phyloP scores from a whole-genome alignment of 2,797 vertebrate species.

The Myripristis jacobus region DNA sequence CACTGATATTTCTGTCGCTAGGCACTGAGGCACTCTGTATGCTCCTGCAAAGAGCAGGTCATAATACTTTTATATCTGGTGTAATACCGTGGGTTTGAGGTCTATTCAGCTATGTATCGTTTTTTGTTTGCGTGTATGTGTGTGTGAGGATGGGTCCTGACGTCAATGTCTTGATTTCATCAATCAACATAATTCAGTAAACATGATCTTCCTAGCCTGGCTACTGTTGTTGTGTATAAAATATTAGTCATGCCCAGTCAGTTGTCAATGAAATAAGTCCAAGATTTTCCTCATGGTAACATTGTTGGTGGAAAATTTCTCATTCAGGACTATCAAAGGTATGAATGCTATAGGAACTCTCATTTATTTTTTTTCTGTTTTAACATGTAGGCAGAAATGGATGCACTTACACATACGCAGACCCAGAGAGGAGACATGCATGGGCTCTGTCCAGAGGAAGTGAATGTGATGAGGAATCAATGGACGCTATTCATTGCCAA shows the following conservation, averaged over 20 bases:
- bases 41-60: conserved; percentile 64
- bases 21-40: conserved; percentile 40
- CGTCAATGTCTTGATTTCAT: conserved; percentile 74
- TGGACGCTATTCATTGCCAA: conserved; percentile 82
- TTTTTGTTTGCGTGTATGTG: conserved; percentile 19
- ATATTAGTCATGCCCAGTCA: conserved; percentile 66
- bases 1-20: conserved; percentile 64
- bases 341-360: conserved; percentile 44
- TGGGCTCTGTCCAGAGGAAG: conserved; percentile 74
- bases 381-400: conserved; percentile 2
- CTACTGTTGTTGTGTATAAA: conserved; percentile 33
- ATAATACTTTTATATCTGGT: conserved; percentile 61
- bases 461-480: conserved; percentile 82
- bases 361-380: conserved; percentile 39
- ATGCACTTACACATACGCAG: conserved; percentile 36
- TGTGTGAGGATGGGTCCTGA: conserved; percentile 34
- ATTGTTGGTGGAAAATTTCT: background rate
- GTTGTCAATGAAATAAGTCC: conserved; percentile 44
- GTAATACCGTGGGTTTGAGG: conserved; percentile 57
- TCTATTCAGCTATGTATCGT: conserved; percentile 45
- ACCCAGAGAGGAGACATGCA: conserved; percentile 52
- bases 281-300: conserved; percentile 38
- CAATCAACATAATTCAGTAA: conserved; percentile 74
- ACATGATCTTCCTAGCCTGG: conserved; percentile 59
- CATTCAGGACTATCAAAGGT: conserved; percentile 29